Base-by-base conservation (phyloP, 1,140 invertebrate genomes). In the Dinothrombium tinctorium region DNA sequence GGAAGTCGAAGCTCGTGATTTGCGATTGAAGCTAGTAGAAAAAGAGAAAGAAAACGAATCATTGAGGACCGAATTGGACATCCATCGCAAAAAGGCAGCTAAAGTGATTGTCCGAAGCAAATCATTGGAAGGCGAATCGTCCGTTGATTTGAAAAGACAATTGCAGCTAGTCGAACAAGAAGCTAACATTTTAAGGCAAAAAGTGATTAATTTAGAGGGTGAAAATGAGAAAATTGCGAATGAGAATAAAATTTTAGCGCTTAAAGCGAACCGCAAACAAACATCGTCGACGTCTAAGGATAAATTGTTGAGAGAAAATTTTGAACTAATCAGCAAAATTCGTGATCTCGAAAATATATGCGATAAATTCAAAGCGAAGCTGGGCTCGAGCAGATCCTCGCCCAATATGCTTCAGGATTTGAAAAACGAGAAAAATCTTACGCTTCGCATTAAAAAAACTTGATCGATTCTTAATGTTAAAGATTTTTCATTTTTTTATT, bases 31-130 rank as follows among this genome's bases (percentile, higher is more conserved):
- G 54, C 52, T 83, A 2, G 72, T 76, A 40, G 77, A 82, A 58
- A 82, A 80, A 54, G 77, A 83, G 55, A 63, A 75, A 51, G 73
- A 78, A 49, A 70, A 74, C 51, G 75, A 81, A 59, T 63, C 71
- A 41, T 56, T 82, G 31, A 66, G 74, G 47, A 65, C 71, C 2
- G 73, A 80, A 59, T 53, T 78, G 14, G 67, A 70, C 9, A 60
- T 63, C 14, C 65, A 71, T 48, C 69, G 69, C 54, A 47, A 41
- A 47, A 59, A 48, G 46, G 48, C 46, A 6, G 44, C 48, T 14
- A 51, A 52, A 40, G 43, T 51, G 9, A 50, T 55, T 33, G 51
- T 50, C 7, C 43, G 55, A 12, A 54, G 51, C 26, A 25, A 53
- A 54, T 72, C 70, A 20, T 54, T 71, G 41, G 70, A 73, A 54